Percentiles rank a stretch among this genome's conserved stretches.
Evolutionary conservation across 2,797 vertebrate genomes (phyloP).

Genomic region (Tiaroga cobitis): DNA sequence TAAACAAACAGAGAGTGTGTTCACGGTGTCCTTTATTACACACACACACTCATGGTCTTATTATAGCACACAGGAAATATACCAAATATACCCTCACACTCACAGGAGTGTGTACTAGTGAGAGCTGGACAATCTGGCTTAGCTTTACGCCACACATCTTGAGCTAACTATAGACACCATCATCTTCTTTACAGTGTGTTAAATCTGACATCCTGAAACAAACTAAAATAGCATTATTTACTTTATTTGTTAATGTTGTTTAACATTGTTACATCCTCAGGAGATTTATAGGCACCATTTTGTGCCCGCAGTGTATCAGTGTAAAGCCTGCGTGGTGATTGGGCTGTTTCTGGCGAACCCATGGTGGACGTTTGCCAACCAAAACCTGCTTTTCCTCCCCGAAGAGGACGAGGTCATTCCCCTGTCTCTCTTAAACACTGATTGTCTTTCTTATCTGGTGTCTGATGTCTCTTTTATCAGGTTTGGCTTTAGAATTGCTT

Average conservation of each 20-base stretch:
- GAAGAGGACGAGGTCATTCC: constrained; percentile 13
- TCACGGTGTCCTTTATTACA: constrained; percentile 48
- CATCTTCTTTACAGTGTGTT: background rate
- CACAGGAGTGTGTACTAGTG: background rate
- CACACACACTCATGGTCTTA: constrained; percentile 33
- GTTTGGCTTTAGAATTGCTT: background rate
- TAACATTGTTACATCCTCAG: background rate
- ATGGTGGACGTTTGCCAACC: background rate
- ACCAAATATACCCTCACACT: constrained; percentile 20
- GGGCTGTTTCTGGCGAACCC: background rate
- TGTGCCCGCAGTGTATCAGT: too few relatives aligned
- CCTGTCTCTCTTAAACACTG: background rate
- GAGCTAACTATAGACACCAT: background rate
- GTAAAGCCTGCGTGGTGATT: background rate
- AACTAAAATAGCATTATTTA: background rate
- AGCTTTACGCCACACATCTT: background rate
- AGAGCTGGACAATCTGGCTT: constrained; percentile 1
- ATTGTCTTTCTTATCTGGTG: constrained; percentile 25
- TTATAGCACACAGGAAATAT: constrained; percentile 59
- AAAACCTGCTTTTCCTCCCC: constrained; percentile 6
- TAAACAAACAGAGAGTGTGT: constrained; percentile 48
- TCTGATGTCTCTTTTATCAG: constrained; percentile 13
- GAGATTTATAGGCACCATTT: too few relatives aligned
- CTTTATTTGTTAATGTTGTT: background rate
- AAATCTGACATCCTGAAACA: background rate